Evolutionary conservation across 1,140 invertebrate species (phyloP), one percentile per base, ranked within the genome.

Genomic region (Gryllus bimaculatus): DNA sequence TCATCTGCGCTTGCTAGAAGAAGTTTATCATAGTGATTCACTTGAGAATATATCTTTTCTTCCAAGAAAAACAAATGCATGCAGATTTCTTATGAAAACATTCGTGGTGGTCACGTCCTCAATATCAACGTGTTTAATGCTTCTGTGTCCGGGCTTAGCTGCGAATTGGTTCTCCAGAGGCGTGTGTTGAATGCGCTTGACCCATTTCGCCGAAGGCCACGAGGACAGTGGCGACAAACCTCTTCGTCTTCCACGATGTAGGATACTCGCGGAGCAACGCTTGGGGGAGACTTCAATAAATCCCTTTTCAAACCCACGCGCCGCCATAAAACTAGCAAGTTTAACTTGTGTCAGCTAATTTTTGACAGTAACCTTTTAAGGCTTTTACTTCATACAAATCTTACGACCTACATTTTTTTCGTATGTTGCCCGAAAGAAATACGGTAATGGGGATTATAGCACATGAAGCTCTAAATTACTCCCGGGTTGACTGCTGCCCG

Each of bases 401-500:
- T 66, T 66, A 66, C 54, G 18, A 66, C 10, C 54, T 18, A 66
- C 10, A 66, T 13, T 66, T 66, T 39, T 18, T 66, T 66, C 54
- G 10, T 66, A 10, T 18, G 54, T 66, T 66, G 18, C 10, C 5
- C 10, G 54, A 66, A 66, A 66, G 54, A 66, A 66, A 66, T 66
- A 66, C 54, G 54, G 54, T 13, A 66, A 18, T 66, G 54, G 54
- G 18, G 54, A 66, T 66, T 66, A 66, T 66, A 13, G 54, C 54
- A 66, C 54, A 66, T 66, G 54, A 66, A 66, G 54, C 54, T 66
- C 54, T 66, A 66, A 66, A 66, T 66, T 66, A 66, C 54, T 39
- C 26, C 26, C 10, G 18, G 7, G 54, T 13, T 66, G 54, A 66
- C 54, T 66, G 54, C 54, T 13, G 54, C 54, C 18, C 54, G 54